Conservation (phyloP, 2,797 vertebrate genomes). For the Hemibagrus guttatus region DNA sequence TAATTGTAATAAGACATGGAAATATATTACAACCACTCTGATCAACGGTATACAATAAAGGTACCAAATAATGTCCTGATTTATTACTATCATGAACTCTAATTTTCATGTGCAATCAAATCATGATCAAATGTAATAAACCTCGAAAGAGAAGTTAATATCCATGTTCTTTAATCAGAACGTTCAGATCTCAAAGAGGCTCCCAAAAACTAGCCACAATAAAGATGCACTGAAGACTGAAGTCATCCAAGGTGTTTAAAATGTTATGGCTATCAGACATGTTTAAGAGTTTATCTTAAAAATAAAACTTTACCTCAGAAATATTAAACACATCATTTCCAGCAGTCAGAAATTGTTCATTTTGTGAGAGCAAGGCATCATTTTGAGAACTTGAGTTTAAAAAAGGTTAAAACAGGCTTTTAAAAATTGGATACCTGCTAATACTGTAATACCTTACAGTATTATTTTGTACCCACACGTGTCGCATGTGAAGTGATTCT, state of each 20-base stretch:
- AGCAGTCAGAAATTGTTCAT: neutral
- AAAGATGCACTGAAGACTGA: neutral
- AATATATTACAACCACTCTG: neutral
- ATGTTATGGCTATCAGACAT: neutral
- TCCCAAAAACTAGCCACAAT: neutral
- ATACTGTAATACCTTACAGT: too few relatives aligned
- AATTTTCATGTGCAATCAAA: neutral
- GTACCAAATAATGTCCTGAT: neutral
- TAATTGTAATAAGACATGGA: neutral
- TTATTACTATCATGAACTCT: neutral
- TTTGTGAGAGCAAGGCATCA: neutral
- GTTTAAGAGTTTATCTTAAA: neutral
- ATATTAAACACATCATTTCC: conserved; percentile 1
- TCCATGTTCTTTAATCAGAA: neutral
- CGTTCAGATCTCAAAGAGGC: neutral
- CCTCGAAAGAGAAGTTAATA: neutral
- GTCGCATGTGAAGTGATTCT: neutral
- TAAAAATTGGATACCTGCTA: neutral
- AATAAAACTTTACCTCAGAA: neutral
- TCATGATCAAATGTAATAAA: neutral
- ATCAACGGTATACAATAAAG: neutral
- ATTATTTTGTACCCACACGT: neutral
- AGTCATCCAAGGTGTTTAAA: neutral
- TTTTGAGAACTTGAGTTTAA: neutral
- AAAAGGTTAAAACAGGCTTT: neutral